Evolutionary conservation across 2,888 invertebrate genomes (phyloP).

Genomic region (Drosophila tripunctata): DNA sequence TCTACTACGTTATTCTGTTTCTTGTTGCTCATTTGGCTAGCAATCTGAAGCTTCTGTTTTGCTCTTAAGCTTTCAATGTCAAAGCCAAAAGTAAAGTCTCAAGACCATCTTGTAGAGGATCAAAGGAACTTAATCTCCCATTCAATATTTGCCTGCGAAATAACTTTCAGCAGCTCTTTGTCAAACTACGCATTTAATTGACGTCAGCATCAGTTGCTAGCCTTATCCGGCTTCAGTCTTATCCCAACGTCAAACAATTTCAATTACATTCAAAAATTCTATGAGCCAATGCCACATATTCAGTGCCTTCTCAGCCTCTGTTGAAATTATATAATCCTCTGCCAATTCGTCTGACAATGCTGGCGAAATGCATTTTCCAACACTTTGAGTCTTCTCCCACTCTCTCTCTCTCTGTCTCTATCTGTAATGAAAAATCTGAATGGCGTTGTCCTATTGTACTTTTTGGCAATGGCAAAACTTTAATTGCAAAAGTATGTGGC

Average conservation of each 20-base stretch:
- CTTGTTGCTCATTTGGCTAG: not conserved
- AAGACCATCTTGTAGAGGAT: conserved; percentile 17
- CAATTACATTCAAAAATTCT: conserved; percentile 73
- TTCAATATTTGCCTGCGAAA: conserved; percentile 18
- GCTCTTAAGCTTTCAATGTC: conserved; percentile 23
- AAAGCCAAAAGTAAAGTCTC: conserved; percentile 10
- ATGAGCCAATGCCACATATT: conserved; percentile 46
- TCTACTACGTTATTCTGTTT: too few relatives aligned
- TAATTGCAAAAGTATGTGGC: conserved; percentile 61
- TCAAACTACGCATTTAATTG: conserved; percentile 63
- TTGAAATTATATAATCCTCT: conserved; percentile 45
- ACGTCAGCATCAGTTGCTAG: conserved; percentile 46
- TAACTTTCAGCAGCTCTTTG: conserved; percentile 30
- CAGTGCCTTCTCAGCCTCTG: conserved; percentile 25
- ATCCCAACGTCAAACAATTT: conserved; percentile 57
- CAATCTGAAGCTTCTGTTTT: not conserved
- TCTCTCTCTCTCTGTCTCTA: conserved; percentile 3
- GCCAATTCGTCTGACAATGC: conserved; percentile 22
- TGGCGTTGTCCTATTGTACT: conserved; percentile 33
- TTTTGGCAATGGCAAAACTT: conserved; percentile 50
- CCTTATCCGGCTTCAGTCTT: conserved; percentile 36
- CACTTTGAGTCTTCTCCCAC: conserved; percentile 21
- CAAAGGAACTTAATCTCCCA: conserved; percentile 41
- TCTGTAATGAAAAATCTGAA: conserved; percentile 63
- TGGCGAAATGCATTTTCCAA: conserved; percentile 49